These are phyloP conservation scores for Octodonta nipae DNA, from an alignment of 2,888 invertebrate genomes.

Conservation along the genomic window DNA sequence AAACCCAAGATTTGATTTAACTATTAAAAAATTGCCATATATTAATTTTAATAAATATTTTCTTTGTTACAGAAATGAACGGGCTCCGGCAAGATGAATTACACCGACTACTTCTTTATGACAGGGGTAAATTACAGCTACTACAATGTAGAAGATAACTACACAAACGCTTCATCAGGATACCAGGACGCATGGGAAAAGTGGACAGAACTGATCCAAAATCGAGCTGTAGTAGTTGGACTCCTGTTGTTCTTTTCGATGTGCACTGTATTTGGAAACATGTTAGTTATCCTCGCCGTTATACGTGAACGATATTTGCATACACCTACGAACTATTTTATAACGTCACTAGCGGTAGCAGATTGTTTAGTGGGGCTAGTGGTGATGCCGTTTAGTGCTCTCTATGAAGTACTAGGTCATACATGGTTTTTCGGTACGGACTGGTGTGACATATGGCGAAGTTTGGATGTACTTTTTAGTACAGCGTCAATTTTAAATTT, in stretches of 20 bases:
- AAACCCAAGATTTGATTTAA: too few relatives aligned
- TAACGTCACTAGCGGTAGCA: slow-evolving; percentile 90
- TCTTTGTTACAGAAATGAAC: slow-evolving; percentile 21
- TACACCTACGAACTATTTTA: slow-evolving; percentile 94
- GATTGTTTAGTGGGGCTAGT: slow-evolving; percentile 91
- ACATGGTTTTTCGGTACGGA: slow-evolving; percentile 90
- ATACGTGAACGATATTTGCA: slow-evolving; percentile 84
- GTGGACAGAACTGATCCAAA: slow-evolving; percentile 46
- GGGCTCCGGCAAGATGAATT: slow-evolving; percentile 18
- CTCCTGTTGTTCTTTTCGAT: slow-evolving; percentile 77
- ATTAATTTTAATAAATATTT: too few relatives aligned
- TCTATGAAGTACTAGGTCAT: slow-evolving; percentile 77
- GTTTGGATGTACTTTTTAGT: slow-evolving; percentile 89
- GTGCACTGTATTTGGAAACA: slow-evolving; percentile 89
- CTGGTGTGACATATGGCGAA: slow-evolving; percentile 97
- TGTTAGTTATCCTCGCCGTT: slow-evolving; percentile 86
- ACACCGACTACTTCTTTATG: slow-evolving; percentile 18
- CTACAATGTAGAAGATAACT: slow-evolving; percentile 17
- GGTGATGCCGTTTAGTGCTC: slow-evolving; percentile 93
- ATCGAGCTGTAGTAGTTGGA: slow-evolving; percentile 63
- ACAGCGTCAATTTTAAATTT: slow-evolving; percentile 95
- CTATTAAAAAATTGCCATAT: too few relatives aligned
- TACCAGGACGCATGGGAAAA: slow-evolving; percentile 32
- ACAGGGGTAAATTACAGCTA: slow-evolving; percentile 13
- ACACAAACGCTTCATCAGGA: slow-evolving; percentile 27